A percentile compares a stretch with the other conserved stretches of the same genome.
Conservation (phyloP, 2,797 vertebrate species). For the Passerculus sandwichensis region DNA sequence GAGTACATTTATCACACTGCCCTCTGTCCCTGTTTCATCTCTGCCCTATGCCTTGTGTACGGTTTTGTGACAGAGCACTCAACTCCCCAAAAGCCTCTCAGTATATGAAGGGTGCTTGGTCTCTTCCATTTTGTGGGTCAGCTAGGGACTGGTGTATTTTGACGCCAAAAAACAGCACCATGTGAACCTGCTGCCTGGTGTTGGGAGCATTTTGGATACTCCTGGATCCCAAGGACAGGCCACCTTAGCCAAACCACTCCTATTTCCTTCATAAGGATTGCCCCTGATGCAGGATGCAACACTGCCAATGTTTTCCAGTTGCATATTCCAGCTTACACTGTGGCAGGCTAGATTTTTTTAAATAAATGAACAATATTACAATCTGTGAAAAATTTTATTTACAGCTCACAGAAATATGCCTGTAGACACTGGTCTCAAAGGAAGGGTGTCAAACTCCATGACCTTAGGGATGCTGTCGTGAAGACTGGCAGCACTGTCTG, state of each 20-base stretch:
- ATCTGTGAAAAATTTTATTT: neutral
- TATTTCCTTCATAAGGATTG: neutral
- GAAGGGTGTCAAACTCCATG: neutral
- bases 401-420: neutral
- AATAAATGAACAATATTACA: neutral
- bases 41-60: neutral
- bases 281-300: neutral
- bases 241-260: neutral
- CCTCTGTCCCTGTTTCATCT: neutral
- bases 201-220: neutral
- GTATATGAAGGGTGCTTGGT: neutral
- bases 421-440: neutral
- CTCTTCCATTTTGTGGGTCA: neutral
- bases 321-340: neutral
- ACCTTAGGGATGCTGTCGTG: neutral
- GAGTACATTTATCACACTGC: fast-evolving
- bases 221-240: neutral
- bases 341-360: neutral
- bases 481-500: neutral
- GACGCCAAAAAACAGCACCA: neutral
- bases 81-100: neutral
- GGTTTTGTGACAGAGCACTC: neutral
- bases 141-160: neutral
- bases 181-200: neutral
- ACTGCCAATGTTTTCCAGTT: neutral